Percentiles rank a stretch among this genome's conserved stretches.
phyloP scores from a whole-genome alignment of 2,797 vertebrate genomes.

The Gambusia yucatana region DNA sequence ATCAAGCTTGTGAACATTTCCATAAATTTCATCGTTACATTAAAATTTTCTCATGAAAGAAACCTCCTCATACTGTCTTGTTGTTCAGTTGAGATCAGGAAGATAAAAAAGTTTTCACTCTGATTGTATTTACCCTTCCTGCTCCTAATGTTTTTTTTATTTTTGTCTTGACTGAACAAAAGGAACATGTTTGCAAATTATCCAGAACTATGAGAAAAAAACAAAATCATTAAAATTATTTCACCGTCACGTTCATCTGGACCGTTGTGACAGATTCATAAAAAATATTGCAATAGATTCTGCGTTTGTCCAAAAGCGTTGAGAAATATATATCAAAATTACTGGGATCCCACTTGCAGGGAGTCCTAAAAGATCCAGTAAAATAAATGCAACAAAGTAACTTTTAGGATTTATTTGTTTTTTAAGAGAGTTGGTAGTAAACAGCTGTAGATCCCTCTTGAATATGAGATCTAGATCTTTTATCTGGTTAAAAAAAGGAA shows the following conservation, averaged over 20 bases:
- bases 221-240: not conserved
- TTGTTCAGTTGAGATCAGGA: not conserved
- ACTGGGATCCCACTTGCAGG: not conserved
- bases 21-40: not conserved
- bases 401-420: not conserved
- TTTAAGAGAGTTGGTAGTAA: not conserved
- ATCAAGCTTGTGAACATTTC: not conserved
- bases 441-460: not conserved
- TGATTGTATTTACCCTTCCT: not conserved
- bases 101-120: not conserved
- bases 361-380: not conserved
- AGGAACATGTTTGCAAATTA: not conserved
- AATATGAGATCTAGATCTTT: too few species aligned
- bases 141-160: not conserved
- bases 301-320: not conserved
- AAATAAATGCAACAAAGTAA: not conserved
- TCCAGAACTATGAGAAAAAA: not conserved
- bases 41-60: not conserved
- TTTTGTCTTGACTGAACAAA: not conserved
- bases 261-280: not conserved
- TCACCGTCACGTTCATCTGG: not conserved
- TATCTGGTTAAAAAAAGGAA: too few species aligned
- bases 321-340: not conserved
- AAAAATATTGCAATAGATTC: not conserved
- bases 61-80: not conserved